Conservation (phyloP, 1,140 invertebrate genomes). For the Drosophila nigromelanica region DNA sequence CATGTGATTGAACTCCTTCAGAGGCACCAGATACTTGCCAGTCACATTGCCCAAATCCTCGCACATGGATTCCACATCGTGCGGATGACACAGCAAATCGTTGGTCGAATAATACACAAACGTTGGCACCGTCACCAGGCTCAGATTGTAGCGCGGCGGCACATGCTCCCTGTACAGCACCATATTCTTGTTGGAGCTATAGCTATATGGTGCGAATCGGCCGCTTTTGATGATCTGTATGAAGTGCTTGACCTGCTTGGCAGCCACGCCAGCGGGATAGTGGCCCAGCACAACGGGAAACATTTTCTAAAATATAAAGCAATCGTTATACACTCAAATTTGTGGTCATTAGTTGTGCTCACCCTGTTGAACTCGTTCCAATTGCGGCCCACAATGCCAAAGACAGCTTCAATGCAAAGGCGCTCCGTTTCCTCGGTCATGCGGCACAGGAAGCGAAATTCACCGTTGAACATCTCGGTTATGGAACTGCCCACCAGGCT, state of each 20-base stretch:
- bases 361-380: constrained; percentile 82
- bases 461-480: constrained; percentile 80
- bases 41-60: constrained; percentile 85
- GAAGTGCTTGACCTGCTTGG: constrained; percentile 82
- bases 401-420: constrained; percentile 78
- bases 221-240: constrained; percentile 78
- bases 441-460: constrained; percentile 78
- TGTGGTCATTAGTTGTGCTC: background rate
- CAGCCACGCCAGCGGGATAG: constrained; percentile 85
- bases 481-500: constrained; percentile 79
- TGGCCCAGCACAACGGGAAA: constrained; percentile 90
- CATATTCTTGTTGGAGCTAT: constrained; percentile 84
- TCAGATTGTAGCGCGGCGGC: constrained; percentile 86
- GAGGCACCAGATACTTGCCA: constrained; percentile 86
- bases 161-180: constrained; percentile 83
- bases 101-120: constrained; percentile 87
- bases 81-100: constrained; percentile 86
- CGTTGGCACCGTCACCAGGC: constrained; percentile 87
- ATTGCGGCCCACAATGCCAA: constrained; percentile 78
- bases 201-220: constrained; percentile 77
- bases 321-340: background rate
- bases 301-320: constrained; percentile 84
- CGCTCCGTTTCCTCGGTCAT: constrained; percentile 81
- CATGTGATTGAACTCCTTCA: constrained; percentile 87
- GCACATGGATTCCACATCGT: constrained; percentile 87